A percentile compares a stretch with the other conserved stretches of the same genome.
These are phyloP conservation scores for Anguilla japonica DNA, from an alignment of 2,113 vertebrate species.

Conservation along the genomic window DNA sequence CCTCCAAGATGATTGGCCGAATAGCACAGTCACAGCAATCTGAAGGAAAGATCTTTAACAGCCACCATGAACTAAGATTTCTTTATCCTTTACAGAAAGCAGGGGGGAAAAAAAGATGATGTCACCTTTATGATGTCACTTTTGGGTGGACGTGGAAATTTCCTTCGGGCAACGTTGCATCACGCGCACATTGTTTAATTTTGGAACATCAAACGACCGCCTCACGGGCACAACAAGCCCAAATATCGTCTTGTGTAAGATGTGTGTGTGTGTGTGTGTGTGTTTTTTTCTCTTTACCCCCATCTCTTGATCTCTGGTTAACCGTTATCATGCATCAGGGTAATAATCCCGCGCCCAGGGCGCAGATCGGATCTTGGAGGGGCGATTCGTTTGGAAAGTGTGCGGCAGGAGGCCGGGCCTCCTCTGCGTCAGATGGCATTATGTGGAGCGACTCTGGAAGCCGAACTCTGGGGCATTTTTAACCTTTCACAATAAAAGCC, in stretches of 20 bases:
- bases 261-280: slow-evolving; percentile 5
- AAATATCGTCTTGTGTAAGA: slow-evolving; percentile 56
- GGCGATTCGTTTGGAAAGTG: slow-evolving; percentile 34
- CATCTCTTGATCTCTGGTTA: slow-evolving; percentile 61
- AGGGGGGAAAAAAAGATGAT: neutral
- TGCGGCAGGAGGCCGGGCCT: slow-evolving; percentile 20
- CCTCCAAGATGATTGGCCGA: neutral
- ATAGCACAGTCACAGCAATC: neutral
- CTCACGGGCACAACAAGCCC: slow-evolving; percentile 39
- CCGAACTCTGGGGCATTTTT: slow-evolving; percentile 61
- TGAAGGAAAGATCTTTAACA: neutral
- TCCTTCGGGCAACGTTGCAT: slow-evolving; percentile 3
- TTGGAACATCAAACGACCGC: slow-evolving; percentile 53
- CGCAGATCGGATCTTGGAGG: slow-evolving; percentile 55
- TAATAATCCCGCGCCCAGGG: slow-evolving; percentile 51
- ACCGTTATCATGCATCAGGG: slow-evolving; percentile 67
- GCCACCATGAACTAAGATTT: neutral
- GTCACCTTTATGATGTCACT: neutral
- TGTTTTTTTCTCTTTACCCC: slow-evolving; percentile 30
- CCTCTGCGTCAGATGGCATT: slow-evolving; percentile 30
- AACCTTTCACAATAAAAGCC: slow-evolving; percentile 69
- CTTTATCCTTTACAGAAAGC: neutral
- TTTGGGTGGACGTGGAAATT: neutral
- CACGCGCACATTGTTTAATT: slow-evolving; percentile 42
- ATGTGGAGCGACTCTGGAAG: slow-evolving; percentile 35